Percentiles rank a stretch among this genome's conserved stretches.
Evolutionary conservation across 1,140 invertebrate genomes (phyloP).

Genomic region (Conopomorpha cramerella): DNA sequence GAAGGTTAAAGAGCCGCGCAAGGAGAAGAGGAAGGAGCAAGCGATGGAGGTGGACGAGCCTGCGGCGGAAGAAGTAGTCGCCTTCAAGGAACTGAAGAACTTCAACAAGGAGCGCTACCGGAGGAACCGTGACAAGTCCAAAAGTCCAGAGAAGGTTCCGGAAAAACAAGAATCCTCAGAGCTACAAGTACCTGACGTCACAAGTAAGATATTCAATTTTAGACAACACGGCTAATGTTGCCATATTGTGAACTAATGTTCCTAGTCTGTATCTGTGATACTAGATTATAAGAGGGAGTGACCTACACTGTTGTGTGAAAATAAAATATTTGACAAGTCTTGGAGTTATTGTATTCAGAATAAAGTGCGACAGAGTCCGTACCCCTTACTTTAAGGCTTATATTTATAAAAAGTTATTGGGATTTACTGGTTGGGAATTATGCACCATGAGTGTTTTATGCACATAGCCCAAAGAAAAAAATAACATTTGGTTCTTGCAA

Average conservation of each 20-base stretch:
- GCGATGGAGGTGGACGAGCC: slow-evolving; percentile 7
- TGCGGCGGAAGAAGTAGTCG: slow-evolving; percentile 21
- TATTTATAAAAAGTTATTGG: not conserved
- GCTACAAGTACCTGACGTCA: slow-evolving; percentile 16
- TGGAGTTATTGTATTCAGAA: slow-evolving; percentile 43
- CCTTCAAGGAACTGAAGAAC: slow-evolving; percentile 66
- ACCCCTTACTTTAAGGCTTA: slow-evolving; percentile 24
- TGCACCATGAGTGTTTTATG: slow-evolving; percentile 1
- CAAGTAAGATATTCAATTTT: slow-evolving; percentile 51
- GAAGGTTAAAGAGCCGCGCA: slow-evolving; percentile 14
- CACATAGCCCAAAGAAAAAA: slow-evolving; percentile 1
- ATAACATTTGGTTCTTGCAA: slow-evolving; percentile 7
- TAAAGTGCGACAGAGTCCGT: slow-evolving; percentile 15
- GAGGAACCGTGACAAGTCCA: slow-evolving; percentile 63
- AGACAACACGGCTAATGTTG: slow-evolving; percentile 13
- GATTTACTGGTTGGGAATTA: not conserved
- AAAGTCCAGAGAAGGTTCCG: slow-evolving; percentile 45
- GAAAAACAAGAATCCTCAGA: slow-evolving; percentile 7
- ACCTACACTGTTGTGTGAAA: slow-evolving; percentile 28
- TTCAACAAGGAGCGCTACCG: slow-evolving; percentile 67
- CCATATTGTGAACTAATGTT: not conserved
- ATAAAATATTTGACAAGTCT: slow-evolving; percentile 46
- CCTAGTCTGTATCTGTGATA: slow-evolving; percentile 26
- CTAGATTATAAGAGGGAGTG: slow-evolving; percentile 24
- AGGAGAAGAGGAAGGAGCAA: slow-evolving; percentile 7